These are phyloP conservation scores for Sebastes trivittatus DNA, from an alignment of 2,797 vertebrate genomes.

Conservation along the genomic window DNA sequence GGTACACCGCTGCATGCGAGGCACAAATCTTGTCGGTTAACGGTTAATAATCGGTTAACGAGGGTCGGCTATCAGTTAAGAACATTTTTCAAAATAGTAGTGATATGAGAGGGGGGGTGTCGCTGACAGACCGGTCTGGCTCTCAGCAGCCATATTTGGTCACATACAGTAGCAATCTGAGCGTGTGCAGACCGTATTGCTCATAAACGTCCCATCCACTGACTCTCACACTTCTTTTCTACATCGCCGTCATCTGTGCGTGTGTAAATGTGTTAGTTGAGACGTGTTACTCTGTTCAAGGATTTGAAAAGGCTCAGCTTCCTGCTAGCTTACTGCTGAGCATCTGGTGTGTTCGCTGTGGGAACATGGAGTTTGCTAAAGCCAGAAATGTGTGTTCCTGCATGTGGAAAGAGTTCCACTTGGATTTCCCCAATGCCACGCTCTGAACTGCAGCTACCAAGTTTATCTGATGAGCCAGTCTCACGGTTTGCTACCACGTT, in stretches of 20 bases:
- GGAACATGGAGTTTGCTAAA: background rate
- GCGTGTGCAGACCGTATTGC: background rate
- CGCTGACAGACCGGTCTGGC: background rate
- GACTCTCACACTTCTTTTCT: background rate
- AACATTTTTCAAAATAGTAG: too few relatives aligned
- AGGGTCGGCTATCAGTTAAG: too few relatives aligned
- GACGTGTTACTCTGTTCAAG: background rate
- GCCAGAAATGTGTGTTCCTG: background rate
- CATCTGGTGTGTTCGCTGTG: background rate
- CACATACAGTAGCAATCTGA: background rate
- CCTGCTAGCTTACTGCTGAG: background rate
- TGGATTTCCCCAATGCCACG: background rate
- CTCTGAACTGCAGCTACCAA: background rate
- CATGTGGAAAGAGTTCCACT: background rate
- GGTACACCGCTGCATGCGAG: too few relatives aligned
- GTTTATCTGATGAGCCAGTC: background rate
- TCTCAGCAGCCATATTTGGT: slow-evolving; percentile 36
- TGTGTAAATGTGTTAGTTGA: background rate
- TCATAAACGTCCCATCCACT: background rate
- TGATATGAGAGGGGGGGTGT: background rate
- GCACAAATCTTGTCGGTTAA: too few relatives aligned
- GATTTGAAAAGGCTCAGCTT: background rate
- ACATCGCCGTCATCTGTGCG: background rate
- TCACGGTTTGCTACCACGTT: background rate
- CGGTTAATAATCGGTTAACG: too few relatives aligned